phyloP scores from a whole-genome alignment of 2,888 invertebrate species.

The Linyphia triangularis region DNA sequence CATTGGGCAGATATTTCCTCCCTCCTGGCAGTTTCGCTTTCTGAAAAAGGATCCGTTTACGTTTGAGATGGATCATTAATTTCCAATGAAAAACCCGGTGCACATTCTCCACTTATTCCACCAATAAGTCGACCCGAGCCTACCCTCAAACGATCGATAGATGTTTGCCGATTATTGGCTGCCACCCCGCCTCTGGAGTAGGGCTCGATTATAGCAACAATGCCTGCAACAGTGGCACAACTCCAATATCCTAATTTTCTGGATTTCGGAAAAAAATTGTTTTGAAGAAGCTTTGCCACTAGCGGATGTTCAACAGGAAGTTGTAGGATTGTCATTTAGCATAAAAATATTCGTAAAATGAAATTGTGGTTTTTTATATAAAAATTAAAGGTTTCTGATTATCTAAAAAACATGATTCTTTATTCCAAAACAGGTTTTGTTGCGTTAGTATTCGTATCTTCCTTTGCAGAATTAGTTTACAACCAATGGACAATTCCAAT shows the following conservation, averaged over 20 bases:
- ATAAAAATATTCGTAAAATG: too few relatives aligned
- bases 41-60: conserved; percentile 70
- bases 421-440: too few relatives aligned
- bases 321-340: too few relatives aligned
- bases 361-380: too few relatives aligned
- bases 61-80: conserved; percentile 74
- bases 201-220: conserved; percentile 9
- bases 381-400: too few relatives aligned
- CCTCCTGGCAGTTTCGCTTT: conserved; percentile 38
- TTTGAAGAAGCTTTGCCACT: too few relatives aligned
- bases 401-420: too few relatives aligned
- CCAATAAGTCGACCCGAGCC: conserved; percentile 64
- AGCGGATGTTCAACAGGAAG: too few relatives aligned
- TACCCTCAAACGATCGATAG: conserved; percentile 32
- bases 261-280: too few relatives aligned
- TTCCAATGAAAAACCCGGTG: conserved; percentile 67
- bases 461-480: too few relatives aligned
- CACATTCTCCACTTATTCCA: conserved; percentile 51
- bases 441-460: too few relatives aligned
- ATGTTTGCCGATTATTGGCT: conserved; percentile 57
- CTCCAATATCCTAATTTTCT: neutral
- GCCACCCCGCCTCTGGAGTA: conserved; percentile 38
- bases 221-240: neutral
- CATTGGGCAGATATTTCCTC: conserved; percentile 69
- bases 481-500: too few relatives aligned